Evolutionary conservation across 2,888 invertebrate species (phyloP), one percentile per base, ranked within the genome.

Genomic region (Agrypnus murinus): DNA sequence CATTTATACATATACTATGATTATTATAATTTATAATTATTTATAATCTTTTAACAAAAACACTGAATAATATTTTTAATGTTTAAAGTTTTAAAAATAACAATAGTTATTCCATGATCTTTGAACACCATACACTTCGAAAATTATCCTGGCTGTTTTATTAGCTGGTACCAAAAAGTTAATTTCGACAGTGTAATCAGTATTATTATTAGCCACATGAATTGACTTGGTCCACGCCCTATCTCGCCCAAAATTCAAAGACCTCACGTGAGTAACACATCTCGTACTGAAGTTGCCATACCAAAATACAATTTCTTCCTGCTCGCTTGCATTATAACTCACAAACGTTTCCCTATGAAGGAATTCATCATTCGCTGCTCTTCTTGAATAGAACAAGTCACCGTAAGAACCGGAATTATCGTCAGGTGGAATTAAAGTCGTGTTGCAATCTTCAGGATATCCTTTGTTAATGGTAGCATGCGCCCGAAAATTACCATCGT

Each of bases 91-190:
- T n/a, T n/a, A n/a, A n/a, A n/a, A n/a, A n/a, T n/a, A n/a, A n/a
- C n/a, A n/a, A n/a, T n/a, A n/a, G n/a, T n/a, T n/a, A n/a, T n/a
- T n/a, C n/a, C n/a, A n/a, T n/a, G n/a, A n/a, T n/a, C n/a, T n/a
- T n/a, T n/a, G n/a, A n/a, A n/a, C n/a, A 25, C 43, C 43, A 14
- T 43, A 43, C 2, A 43, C 14, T 43, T 43, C 43, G 14, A 43
- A 43, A 14, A 43, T 14, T 7, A 43, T 4, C 6, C 43, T 1
- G 3, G 14, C 43, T 0, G 43, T 14, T 6, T 1, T 14, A 15
- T 43, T 43, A 15, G 14, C 43, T 6, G 43, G 43, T 14, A 43
- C 6, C 5, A 15, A 15, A 5, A 43, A 2, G 5, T 15, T 43
- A 2, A 43, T 43, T 43, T 43, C 14, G 1, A 15, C 43, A 8